phyloP scores from a whole-genome alignment of 1,140 invertebrate genomes.

The Camponotus vicinus region DNA sequence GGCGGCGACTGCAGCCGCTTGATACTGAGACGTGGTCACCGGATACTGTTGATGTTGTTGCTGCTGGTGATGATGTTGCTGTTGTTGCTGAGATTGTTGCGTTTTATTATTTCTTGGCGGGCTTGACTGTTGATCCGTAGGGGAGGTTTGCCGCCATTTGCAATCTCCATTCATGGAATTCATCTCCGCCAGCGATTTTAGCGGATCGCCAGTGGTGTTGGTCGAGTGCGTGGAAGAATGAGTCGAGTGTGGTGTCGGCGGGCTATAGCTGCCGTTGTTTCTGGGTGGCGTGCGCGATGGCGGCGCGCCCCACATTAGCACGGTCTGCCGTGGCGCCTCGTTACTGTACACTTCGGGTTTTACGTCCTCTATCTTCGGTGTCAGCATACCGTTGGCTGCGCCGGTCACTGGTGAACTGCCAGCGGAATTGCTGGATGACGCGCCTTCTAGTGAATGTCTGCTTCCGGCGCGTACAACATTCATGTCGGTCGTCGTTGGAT shows the following conservation, averaged over 20 bases:
- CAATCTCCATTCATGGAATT: conserved; percentile 86
- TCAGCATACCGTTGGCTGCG: conserved; percentile 86
- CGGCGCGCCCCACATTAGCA: conserved; percentile 93
- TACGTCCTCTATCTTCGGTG: conserved; percentile 89
- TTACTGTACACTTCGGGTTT: conserved; percentile 86
- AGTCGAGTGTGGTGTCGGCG: conserved; percentile 83
- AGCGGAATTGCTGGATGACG: conserved; percentile 86
- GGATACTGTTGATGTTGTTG: conserved; percentile 77
- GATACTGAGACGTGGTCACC: conserved; percentile 81
- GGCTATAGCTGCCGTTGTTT: conserved; percentile 85
- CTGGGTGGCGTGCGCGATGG: conserved; percentile 83
- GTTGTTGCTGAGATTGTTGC: conserved; percentile 77
- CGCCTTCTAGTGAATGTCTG: conserved; percentile 86
- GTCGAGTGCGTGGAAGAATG: conserved; percentile 82
- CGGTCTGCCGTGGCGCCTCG: conserved; percentile 91
- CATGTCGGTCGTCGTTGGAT: conserved; percentile 79
- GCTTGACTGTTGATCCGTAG: conserved; percentile 78
- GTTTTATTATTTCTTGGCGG: conserved; percentile 80
- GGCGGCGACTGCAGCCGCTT: conserved; percentile 77
- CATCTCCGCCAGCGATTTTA: conserved; percentile 88
- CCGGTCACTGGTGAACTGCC: conserved; percentile 87
- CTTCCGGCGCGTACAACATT: conserved; percentile 84
- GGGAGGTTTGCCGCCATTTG: conserved; percentile 86
- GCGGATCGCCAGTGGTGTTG: conserved; percentile 84
- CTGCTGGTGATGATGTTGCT: conserved; percentile 75